Percentiles rank a stretch among this genome's conserved stretches.
These are phyloP conservation scores for Scytalopus superciliaris DNA, from an alignment of 2,113 vertebrate species.

Conservation along the genomic window DNA sequence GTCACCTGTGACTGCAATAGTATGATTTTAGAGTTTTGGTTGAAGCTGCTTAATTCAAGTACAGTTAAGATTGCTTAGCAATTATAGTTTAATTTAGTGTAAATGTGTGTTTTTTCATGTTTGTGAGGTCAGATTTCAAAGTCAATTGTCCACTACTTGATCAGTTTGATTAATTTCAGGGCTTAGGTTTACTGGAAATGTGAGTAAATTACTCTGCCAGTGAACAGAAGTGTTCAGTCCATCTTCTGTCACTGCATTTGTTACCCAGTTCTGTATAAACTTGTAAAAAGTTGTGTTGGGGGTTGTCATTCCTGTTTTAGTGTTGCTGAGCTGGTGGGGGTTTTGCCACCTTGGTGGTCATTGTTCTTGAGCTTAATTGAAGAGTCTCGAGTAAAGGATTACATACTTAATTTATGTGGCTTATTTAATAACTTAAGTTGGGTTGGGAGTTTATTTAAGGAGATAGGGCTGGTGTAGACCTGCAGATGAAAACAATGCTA, in stretches of 20 bases:
- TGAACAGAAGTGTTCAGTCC: neutral
- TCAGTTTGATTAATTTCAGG: neutral
- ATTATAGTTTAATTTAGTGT: neutral
- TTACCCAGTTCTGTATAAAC: neutral
- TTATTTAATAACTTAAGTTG: neutral
- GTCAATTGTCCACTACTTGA: neutral
- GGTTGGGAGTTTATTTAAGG: rapidly evolving
- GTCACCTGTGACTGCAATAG: neutral
- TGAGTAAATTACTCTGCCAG: neutral
- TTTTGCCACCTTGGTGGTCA: neutral
- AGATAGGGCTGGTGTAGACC: rapidly evolving
- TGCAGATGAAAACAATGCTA: neutral
- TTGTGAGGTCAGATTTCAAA: neutral
- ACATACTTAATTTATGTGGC: neutral
- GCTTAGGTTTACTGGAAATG: neutral
- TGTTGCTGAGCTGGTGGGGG: neutral
- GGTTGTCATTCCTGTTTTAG: rapidly evolving
- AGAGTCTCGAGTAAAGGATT: neutral
- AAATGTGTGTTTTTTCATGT: neutral
- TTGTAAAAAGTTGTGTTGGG: rapidly evolving
- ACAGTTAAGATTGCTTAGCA: neutral
- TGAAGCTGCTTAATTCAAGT: neutral
- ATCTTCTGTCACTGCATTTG: neutral
- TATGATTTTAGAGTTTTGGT: neutral
- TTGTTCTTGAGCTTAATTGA: neutral